Evolutionary conservation across 1,140 invertebrate genomes (phyloP).

Genomic region (Octopus bimaculoides): DNA sequence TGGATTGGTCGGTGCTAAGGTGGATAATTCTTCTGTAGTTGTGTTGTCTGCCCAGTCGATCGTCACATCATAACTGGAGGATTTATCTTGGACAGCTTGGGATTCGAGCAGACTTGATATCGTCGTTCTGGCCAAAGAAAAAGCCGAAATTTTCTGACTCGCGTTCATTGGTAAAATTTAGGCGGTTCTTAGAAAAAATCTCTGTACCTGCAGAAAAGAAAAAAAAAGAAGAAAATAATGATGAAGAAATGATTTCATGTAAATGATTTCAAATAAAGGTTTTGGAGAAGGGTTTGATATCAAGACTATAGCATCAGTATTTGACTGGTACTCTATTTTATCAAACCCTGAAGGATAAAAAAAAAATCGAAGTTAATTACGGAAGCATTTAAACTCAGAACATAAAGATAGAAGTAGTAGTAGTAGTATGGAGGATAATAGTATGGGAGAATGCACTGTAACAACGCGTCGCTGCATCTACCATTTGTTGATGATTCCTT

Average conservation of each 20-base stretch:
- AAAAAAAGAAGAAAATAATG: not conserved
- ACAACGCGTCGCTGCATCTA: too few species aligned
- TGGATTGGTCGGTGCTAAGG: not conserved
- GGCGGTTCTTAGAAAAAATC: not conserved
- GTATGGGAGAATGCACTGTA: too few species aligned
- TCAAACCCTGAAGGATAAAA: too few species aligned
- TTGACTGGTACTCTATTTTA: too few species aligned
- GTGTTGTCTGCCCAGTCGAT: not conserved
- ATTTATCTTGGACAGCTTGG: not conserved
- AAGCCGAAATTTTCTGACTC: not conserved
- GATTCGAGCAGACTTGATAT: not conserved
- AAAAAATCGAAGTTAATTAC: too few species aligned
- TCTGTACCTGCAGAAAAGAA: not conserved
- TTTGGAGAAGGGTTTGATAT: not conserved
- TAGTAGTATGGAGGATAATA: too few species aligned
- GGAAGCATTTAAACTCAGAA: too few species aligned
- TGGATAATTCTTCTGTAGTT: conserved; percentile 5
- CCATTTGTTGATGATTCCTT: too few species aligned
- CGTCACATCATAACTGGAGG: not conserved
- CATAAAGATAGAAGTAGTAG: too few species aligned
- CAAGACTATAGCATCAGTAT: too few species aligned
- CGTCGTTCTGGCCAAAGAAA: conserved; percentile 7
- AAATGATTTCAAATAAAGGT: not conserved
- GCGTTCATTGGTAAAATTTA: not conserved
- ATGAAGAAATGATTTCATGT: not conserved